Base-by-base conservation (phyloP, 2,113 vertebrate genomes). In the Etia nguti region DNA sequence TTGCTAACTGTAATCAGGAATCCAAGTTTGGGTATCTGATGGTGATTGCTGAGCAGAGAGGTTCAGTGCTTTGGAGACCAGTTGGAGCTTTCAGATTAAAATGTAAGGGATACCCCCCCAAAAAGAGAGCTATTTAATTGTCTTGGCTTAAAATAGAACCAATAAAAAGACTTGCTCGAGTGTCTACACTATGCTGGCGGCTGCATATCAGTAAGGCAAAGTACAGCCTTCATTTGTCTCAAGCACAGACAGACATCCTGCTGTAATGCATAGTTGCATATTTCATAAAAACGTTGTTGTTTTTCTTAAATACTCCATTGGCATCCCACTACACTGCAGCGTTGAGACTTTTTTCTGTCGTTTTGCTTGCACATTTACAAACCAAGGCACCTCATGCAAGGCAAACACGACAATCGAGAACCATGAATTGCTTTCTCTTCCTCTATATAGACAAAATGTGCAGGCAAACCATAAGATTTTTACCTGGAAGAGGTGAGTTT, bases 1-100 rank as follows among this genome's bases (percentile, higher is more conserved):
- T 83, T 81, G 77, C 89, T 88, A 82, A 84, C 62, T 48, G 62
- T 89, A 89, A 90, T 89, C 83, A 85, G 84, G 88, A 87, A 89
- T 90, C 12, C 86, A 87, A 89, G 86, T 86, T 89, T 92, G 86
- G 70, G 48, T 65, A 81, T 89, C 60, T 84, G 50, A 68, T 80
- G 57, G 77, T 86, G 75, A 2, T 70, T 3, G 22, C 8, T 16
- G 55, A 81, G 26, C 46, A 26, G 75, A 52, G 62, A 10, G 9
- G 65, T 26, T 18, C 13, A 10, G 0, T 41, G 46, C n/a, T 50
- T 29, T 36, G 59, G 8, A 50, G 46, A 84, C 41, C 70, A 8
- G 50, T 70, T 75, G 26, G 38, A 65, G 43, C 11, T 29, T 77
- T 73, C 56, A 75, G 31, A 87, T 92, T 70, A 70, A 77, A 83